Base-by-base conservation (phyloP, 2,797 vertebrate genomes). In the Momotus momota region DNA sequence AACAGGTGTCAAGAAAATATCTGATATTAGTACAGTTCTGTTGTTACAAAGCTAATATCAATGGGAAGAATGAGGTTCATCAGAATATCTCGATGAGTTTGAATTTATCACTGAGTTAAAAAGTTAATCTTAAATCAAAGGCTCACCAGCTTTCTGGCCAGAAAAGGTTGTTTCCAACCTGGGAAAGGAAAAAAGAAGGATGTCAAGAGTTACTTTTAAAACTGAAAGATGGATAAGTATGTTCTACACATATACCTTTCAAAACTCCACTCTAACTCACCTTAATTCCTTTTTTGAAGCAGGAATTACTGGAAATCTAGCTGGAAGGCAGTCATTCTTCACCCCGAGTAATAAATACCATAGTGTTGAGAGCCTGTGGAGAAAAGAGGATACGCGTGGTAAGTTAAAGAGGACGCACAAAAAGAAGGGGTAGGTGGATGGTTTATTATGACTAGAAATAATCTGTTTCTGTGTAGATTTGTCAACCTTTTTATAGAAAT, bases 231-330 rank as follows among this genome's bases (percentile, higher is more conserved):
- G 15, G 23, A 2, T 74, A n/a, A 69, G 17, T 46, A 45, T 22
- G 13, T 25, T 51, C 25, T 46, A 41, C 6, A 27, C 5, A 8
- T 20, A 12, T 0, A 51, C 10, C 29, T 93, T 92, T 88, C 62
- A 71, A 93, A 94, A 79, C 5, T 46, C 19, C 48, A 1, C 33
- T 78, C 12, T 62, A 81, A 64, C 94, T 96, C 60, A 96, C 97
- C 90, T 71, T 64, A 89, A 41, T 74, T 85, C 26, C 18, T 35
- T 46, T 67, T 22, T 45, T 77, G 71, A 77, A 85, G 51, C 19
- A 92, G 71, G n/a, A 70, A 35, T 66, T 88, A 88, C 7, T 82
- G 72, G 69, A 71, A 82, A 65, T 71, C 12, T 75, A 69, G 25
- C 26, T 62, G 90, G 70, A 83, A 87, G 45, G 58, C 72, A 20